Base-by-base conservation (phyloP, 2,113 vertebrate species). In the Mormyrus iriodes region DNA sequence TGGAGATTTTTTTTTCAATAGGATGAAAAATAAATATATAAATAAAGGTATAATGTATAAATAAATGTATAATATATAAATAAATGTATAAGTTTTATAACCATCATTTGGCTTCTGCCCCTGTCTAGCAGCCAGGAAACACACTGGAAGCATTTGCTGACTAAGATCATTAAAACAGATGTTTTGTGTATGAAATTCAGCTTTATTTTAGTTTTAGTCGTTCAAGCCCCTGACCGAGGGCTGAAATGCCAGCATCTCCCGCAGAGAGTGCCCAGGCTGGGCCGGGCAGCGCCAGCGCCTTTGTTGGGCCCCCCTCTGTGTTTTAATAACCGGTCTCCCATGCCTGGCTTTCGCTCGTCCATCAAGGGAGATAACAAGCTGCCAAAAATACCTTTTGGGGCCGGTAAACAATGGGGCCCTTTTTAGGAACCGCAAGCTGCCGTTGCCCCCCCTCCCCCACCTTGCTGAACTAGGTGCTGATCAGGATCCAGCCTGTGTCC, bases 331-430 rank as follows among this genome's bases (percentile, higher is more conserved):
- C 49, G 49, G 24, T 17, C 21, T 31, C 61, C 27, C 31, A 31
- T 8, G 88, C 88, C 88, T 73, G 85, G 82, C 85, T 79, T 15
- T 39, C 21, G 35, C 69, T 79, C 12, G 10, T 58, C 55, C 76
- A 48, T 69, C 85, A 76, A 35, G 44, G 21, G 44, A 89, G 89
- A 65, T 51, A 87, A 17, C 17, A 73, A 52, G 85, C 61, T 73
- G 85, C 85, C 85, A 90, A 87, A 73, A 86, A 85, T 49, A 86
- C 44, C 82, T 69, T 65, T 24, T 21, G n/a, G 48, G 58, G 6
- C 27, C 1, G 49, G 24, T n/a, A 58, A 82, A 55, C 85, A 90
- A 55, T 55, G 49, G 48, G 85, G 7, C 35, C 65, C 65, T 87
- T 39, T 79, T 86, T 49, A 53, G 55, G 17, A 83, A 48, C 48